These are phyloP conservation scores for Drosophila tanythrix DNA, from an alignment of 2,888 invertebrate species.

Conservation along the genomic window DNA sequence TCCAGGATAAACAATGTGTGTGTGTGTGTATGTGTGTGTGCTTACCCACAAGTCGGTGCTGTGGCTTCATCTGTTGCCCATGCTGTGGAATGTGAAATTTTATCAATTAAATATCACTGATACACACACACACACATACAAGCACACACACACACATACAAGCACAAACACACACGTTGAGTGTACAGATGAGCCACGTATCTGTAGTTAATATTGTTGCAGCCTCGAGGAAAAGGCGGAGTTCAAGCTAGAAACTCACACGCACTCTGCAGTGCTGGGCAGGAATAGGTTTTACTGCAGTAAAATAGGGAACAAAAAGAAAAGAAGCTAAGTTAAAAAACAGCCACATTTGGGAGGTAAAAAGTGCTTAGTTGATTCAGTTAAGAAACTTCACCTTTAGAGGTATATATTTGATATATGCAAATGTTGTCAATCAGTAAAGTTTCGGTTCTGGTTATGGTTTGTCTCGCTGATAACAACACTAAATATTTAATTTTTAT, in stretches of 20 bases:
- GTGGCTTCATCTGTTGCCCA: slow-evolving; percentile 1
- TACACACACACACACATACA: slow-evolving; percentile 1
- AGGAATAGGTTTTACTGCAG: neutral
- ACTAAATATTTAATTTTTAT: neutral
- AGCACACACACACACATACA: neutral
- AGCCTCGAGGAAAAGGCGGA: slow-evolving; percentile 35
- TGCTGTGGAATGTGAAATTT: slow-evolving; percentile 73
- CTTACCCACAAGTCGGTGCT: slow-evolving; percentile 4
- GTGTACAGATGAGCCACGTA: slow-evolving; percentile 21
- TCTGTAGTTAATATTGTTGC: slow-evolving; percentile 35
- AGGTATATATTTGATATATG: neutral
- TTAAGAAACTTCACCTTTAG: accelerated
- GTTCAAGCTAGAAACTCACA: slow-evolving; percentile 14
- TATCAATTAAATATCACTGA: slow-evolving; percentile 72
- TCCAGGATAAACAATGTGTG: slow-evolving; percentile 58
- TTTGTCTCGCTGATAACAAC: neutral
- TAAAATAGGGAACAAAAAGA: neutral
- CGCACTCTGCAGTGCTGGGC: neutral
- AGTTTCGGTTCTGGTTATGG: too few species aligned
- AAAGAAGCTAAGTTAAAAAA: neutral
- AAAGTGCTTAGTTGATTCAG: neutral
- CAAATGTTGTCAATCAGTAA: neutral
- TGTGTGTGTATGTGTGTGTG: slow-evolving; percentile 8
- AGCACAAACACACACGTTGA: neutral
- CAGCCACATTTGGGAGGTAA: neutral